Evolutionary conservation across 92 coral and sea anemone genomes (phyloP).

Genomic region (Porites cylindrica): DNA sequence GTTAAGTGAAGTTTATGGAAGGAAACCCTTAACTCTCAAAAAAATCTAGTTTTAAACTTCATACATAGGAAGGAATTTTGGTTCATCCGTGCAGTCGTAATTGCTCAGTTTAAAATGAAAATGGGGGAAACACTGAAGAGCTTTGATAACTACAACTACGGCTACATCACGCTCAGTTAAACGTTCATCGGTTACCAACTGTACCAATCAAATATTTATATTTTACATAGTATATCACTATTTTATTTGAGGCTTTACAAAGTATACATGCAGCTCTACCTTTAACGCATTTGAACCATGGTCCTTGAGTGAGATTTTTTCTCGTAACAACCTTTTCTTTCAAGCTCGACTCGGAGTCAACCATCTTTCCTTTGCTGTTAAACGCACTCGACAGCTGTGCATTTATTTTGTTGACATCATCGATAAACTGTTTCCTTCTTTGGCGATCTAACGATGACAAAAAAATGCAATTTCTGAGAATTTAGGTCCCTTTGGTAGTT

Average conservation of each 20-base stretch:
- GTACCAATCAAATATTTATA: too few species aligned
- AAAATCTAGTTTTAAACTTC: too few species aligned
- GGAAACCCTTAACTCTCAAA: too few species aligned
- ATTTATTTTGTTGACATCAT: conserved; percentile 1
- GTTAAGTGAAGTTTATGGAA: too few species aligned
- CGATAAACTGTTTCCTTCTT: not conserved
- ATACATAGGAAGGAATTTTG: too few species aligned
- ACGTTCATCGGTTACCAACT: not conserved
- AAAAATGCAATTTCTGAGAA: too few species aligned
- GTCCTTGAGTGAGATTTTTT: conserved; percentile 76
- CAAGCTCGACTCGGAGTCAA: conserved; percentile 24
- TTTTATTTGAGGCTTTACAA: too few species aligned
- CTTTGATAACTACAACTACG: not conserved
- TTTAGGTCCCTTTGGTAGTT: too few species aligned
- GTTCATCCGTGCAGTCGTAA: too few species aligned
- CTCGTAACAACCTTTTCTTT: conserved; percentile 74
- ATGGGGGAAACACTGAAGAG: too few species aligned
- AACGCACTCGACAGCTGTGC: not conserved
- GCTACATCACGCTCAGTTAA: not conserved
- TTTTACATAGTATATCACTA: not conserved
- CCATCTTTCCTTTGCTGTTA: not conserved
- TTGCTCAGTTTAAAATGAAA: too few species aligned
- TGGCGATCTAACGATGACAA: not conserved
- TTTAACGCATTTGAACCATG: conserved; percentile 89
- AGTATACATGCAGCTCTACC: conserved; percentile 35